Evolutionary conservation across 2,113 vertebrate species (phyloP).

Genomic region (Coturnix japonica): DNA sequence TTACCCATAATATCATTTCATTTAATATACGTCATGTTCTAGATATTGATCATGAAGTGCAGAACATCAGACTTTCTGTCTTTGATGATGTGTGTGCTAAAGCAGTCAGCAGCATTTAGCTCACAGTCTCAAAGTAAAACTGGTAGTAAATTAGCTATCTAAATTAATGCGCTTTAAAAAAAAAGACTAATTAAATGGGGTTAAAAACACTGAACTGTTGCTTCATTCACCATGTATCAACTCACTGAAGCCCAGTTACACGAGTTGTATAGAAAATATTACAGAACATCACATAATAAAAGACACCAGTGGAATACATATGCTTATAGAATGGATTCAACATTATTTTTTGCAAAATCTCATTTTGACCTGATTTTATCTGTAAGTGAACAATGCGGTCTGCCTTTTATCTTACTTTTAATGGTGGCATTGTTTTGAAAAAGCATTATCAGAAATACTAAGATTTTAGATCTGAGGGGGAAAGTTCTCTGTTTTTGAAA

Average conservation of each 20-base stretch:
- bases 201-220: background rate
- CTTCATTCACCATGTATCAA: background rate
- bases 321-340: background rate
- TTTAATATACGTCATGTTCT: background rate
- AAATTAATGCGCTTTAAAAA: background rate
- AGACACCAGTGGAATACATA: background rate
- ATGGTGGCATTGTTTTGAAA: background rate
- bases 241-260: background rate
- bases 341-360: background rate
- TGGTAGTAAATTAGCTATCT: background rate
- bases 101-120: background rate
- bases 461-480: background rate
- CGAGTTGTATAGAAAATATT: background rate
- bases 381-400: background rate
- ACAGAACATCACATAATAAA: background rate
- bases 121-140: background rate
- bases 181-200: background rate
- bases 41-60: background rate
- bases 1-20: background rate
- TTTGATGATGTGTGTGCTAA: background rate
- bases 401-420: background rate
- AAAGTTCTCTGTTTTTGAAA: background rate
- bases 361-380: background rate
- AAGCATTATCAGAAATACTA: background rate
- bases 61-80: background rate